Evolutionary conservation across 2,797 vertebrate genomes (phyloP).

Genomic region (Sebastes matsubarae): DNA sequence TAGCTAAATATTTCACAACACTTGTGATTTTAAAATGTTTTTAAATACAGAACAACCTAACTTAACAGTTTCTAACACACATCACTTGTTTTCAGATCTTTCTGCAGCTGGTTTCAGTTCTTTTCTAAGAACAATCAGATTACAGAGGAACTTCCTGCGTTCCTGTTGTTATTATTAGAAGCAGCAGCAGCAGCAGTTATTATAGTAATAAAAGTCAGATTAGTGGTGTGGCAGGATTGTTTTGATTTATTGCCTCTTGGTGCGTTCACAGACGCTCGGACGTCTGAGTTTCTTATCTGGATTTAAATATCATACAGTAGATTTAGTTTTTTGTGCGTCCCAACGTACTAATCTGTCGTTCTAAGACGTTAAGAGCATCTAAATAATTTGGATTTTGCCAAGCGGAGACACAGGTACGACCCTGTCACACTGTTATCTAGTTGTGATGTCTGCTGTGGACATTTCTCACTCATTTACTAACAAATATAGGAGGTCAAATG

Average conservation of each 20-base stretch:
- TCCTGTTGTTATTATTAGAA: background rate
- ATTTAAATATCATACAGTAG: background rate
- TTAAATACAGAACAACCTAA: no score
- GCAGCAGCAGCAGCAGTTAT: background rate
- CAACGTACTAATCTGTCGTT: background rate
- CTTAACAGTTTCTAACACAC: no score
- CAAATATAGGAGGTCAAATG: no score
- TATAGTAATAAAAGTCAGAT: background rate
- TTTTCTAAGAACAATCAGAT: background rate
- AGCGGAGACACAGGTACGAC: no score
- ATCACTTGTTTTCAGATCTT: no score
- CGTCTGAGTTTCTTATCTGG: background rate
- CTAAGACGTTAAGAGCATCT: background rate
- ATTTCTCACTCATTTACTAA: no score
- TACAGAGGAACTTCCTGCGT: background rate
- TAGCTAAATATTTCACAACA: no score
- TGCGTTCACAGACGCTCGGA: fast-evolving
- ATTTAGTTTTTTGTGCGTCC: background rate
- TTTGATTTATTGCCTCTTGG: background rate
- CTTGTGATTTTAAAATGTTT: no score
- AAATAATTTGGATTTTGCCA: background rate
- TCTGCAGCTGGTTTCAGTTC: background rate
- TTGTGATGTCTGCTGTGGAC: no score
- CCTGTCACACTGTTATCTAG: no score
- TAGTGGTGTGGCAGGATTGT: background rate